A percentile compares a stretch with the other conserved stretches of the same genome.
phyloP scores from a whole-genome alignment of 2,888 invertebrate species.

The Abscondita cerata region DNA sequence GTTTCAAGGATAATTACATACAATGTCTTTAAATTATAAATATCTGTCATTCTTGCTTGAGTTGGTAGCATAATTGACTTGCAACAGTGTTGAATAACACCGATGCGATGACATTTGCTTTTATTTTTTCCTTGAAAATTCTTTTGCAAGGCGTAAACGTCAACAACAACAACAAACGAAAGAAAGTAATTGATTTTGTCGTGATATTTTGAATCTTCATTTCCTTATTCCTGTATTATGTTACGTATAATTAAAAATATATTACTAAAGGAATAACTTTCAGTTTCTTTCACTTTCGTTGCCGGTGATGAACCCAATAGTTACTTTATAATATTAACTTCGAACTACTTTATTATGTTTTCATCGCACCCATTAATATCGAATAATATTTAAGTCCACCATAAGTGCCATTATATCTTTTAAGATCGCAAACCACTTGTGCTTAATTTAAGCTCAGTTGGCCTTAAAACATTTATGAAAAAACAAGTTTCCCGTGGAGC shows the following conservation, averaged over 20 bases:
- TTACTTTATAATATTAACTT: too few relatives aligned
- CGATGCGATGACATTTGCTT: neutral
- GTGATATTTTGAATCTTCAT: neutral
- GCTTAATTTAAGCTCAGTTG: neutral
- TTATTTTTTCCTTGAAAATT: too few relatives aligned
- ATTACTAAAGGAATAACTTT: constrained; percentile 1
- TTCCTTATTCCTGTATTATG: constrained; percentile 3
- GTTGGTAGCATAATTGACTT: neutral
- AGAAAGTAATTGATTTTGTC: neutral
- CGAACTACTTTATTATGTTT: too few relatives aligned
- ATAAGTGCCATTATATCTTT: too few relatives aligned
- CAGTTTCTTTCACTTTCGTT: constrained; percentile 3
- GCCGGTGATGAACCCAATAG: neutral
- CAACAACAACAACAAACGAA: neutral
- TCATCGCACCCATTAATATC: too few relatives aligned
- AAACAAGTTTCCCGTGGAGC: constrained; percentile 9
- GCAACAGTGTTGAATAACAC: constrained; percentile 2
- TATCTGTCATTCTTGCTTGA: constrained; percentile 13
- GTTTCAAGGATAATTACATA: constrained; percentile 26
- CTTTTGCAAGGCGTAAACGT: neutral
- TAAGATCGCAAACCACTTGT: neutral
- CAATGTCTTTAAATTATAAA: constrained; percentile 14
- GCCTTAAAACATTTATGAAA: constrained; percentile 21
- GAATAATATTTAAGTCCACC: too few relatives aligned
- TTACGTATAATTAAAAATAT: too few relatives aligned